phyloP scores from a whole-genome alignment of 2,113 vertebrate genomes.

The Cololabis saira region DNA sequence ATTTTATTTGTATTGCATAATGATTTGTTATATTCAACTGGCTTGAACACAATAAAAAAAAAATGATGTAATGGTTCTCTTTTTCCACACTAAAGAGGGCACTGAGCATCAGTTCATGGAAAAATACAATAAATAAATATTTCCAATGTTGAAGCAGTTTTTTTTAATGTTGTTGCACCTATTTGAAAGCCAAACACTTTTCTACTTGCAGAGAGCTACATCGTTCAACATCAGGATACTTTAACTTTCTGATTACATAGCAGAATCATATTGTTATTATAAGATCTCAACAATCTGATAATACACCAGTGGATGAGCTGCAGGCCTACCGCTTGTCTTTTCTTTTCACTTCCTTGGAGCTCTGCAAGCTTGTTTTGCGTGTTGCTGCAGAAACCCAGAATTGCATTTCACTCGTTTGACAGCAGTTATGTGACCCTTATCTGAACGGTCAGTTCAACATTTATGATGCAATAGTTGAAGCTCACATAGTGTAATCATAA shows the following conservation, averaged over 20 bases:
- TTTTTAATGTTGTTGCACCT: no score
- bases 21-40: constrained; percentile 6
- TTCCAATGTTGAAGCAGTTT: not conserved
- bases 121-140: constrained; percentile 19
- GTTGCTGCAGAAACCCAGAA: not conserved
- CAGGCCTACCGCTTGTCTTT: not conserved
- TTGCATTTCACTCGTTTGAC: not conserved
- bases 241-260: no score
- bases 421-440: not conserved
- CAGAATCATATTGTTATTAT: no score
- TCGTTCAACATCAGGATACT: no score
- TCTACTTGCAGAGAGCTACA: no score
- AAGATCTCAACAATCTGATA: no score
- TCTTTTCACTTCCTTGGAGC: constrained; percentile 3
- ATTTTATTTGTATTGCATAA: not conserved
- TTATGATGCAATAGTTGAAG: constrained; percentile 1
- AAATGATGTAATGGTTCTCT: constrained; percentile 46
- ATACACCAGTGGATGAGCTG: not conserved
- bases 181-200: no score
- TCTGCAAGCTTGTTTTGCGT: constrained; percentile 7
- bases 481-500: constrained; percentile 8
- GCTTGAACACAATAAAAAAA: constrained; percentile 1
- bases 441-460: not conserved
- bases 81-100: not conserved
- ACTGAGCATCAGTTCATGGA: constrained; percentile 33